Conservation (phyloP, 2,797 vertebrate genomes). For the Syngnathus acus region DNA sequence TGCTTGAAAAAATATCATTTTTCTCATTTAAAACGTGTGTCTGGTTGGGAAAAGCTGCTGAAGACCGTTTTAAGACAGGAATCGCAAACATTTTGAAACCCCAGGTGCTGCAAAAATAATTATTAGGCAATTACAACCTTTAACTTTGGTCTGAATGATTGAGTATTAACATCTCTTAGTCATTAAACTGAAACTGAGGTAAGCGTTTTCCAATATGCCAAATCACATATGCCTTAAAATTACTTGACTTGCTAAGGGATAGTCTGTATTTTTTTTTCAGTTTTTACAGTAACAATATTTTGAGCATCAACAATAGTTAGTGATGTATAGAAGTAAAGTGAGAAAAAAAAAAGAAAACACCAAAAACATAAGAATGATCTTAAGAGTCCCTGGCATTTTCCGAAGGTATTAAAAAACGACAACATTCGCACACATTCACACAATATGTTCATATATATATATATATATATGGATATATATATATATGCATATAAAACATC, state of each 20-base stretch:
- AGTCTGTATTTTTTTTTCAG: constrained; percentile 23
- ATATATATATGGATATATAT: constrained; percentile 61
- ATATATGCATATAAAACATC: constrained; percentile 76
- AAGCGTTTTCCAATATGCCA: not conserved
- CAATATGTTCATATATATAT: constrained; percentile 65
- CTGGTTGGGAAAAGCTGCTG: not conserved
- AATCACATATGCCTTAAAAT: constrained; percentile 25
- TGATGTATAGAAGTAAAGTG: constrained; percentile 32
- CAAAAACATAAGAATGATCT: constrained; percentile 30
- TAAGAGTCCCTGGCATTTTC: constrained; percentile 58
- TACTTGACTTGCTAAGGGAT: constrained; percentile 14
- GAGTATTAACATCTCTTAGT: not conserved
- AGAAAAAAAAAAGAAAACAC: constrained; percentile 33
- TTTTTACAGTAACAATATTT: constrained; percentile 64
- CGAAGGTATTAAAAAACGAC: constrained; percentile 64
- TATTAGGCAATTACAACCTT: not conserved
- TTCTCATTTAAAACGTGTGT: not conserved
- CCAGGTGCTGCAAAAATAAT: constrained; percentile 37
- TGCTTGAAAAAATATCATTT: not conserved
- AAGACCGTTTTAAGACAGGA: not conserved
- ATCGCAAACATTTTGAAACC: constrained; percentile 36
- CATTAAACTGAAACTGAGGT: not conserved
- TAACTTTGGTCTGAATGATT: not conserved
- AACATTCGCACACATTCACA: constrained; percentile 73
- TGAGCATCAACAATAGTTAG: constrained; percentile 52